Percentiles rank a stretch among this genome's conserved stretches.
Conservation (phyloP, 1,140 invertebrate genomes). For the Psix sp. region DNA sequence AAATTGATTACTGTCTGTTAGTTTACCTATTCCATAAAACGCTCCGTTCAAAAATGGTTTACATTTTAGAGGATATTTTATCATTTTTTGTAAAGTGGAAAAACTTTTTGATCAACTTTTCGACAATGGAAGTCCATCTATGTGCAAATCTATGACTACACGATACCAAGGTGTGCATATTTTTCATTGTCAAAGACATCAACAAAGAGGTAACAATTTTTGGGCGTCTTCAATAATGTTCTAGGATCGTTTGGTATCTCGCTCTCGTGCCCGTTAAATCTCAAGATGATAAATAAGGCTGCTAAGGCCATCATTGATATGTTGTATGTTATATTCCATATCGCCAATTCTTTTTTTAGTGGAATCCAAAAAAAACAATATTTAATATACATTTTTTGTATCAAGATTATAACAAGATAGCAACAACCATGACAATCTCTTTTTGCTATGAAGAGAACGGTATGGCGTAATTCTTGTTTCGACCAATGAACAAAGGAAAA, state of each 20-base stretch:
- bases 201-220: background rate
- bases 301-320: background rate
- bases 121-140: constrained; percentile 9
- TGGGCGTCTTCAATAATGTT: background rate
- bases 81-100: background rate
- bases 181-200: background rate
- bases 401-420: too few relatives aligned
- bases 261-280: background rate
- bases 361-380: too few relatives aligned
- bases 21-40: background rate
- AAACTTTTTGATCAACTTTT: constrained; percentile 9
- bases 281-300: background rate
- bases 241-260: background rate
- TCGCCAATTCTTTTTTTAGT: too few relatives aligned
- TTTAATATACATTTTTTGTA: too few relatives aligned
- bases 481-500: too few relatives aligned
- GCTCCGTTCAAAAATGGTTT: constrained; percentile 1
- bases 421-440: too few relatives aligned
- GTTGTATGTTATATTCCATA: background rate
- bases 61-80: background rate
- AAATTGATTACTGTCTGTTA: background rate
- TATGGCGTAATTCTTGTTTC: too few relatives aligned
- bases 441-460: too few relatives aligned
- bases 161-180: constrained; percentile 5
- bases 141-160: constrained; percentile 7